Base-by-base conservation (phyloP, 2,888 invertebrate genomes). In the Azorinus chamasolen region DNA sequence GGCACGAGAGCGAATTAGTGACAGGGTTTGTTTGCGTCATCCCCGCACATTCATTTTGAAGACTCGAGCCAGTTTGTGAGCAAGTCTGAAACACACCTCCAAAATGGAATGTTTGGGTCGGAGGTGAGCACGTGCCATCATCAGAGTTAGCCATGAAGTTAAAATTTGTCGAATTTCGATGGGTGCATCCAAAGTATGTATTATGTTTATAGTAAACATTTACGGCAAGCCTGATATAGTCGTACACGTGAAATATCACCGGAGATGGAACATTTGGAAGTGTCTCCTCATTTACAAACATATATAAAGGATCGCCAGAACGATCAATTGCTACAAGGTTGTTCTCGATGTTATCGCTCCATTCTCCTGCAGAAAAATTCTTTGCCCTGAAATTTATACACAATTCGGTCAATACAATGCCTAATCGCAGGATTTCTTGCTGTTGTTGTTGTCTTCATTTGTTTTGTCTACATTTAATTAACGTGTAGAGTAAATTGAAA, bases 31-130 rank as follows among this genome's bases (percentile, higher is more conserved):
- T 79, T 65, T 87, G 85, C 20, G 20, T 39, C 14, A 82, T 51
- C 10, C 27, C 45, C 16, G 39, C 12, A 50, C 77, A 81, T 0
- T 74, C 61, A 32, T 78, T n/a, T n/a, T n/a, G n/a, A n/a, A n/a
- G n/a, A n/a, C n/a, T n/a, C 48, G 0, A 50, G 37, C 50, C 74
- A 66, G 0, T 80, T 81, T 0, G 61, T 25, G 16, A 16, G 51
- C 88, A 89, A 0, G 77, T 79, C 71, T 88, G 88, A 57, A 79
- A 90, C 3, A 87, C 80, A 1, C 90, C 90, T 6, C 90, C 90
- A 64, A 90, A 90, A 4, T 87, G 88, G 39, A 86, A 81, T 62
- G 88, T 89, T 25, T 85, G 85, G 6, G 76, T 73, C 0, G 85
- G 76, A 18, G 82, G 65, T 25, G 76, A 48, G 46, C 90, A 91